These are phyloP conservation scores for Allobates femoralis DNA, from an alignment of 2,797 vertebrate genomes.

Conservation along the genomic window DNA sequence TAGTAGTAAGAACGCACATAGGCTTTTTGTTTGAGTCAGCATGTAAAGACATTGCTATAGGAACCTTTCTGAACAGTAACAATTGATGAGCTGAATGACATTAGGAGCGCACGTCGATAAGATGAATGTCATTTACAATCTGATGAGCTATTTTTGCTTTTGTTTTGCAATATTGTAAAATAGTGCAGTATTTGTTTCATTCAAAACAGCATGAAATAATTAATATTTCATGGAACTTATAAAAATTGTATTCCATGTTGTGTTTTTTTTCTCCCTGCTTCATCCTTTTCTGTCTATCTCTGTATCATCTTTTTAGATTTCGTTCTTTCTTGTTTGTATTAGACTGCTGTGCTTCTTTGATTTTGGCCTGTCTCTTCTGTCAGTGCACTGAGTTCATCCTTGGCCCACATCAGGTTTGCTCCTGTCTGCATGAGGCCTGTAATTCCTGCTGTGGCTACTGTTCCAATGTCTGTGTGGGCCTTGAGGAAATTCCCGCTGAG, in stretches of 20 bases:
- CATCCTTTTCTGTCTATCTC: conserved; percentile 29
- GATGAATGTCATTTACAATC: not conserved
- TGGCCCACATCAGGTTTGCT: conserved; percentile 69
- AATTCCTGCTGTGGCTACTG: conserved; percentile 74
- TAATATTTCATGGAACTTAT: conserved; percentile 22
- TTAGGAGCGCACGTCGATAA: not conserved
- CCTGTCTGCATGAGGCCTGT: conserved; percentile 66
- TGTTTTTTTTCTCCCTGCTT: conserved; percentile 39
- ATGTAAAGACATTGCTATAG: not conserved
- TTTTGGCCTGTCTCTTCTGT: conserved; percentile 71
- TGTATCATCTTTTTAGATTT: conserved; percentile 46
- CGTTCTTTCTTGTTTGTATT: conserved; percentile 53
- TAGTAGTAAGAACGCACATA: not conserved
- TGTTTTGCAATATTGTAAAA: conserved; percentile 29
- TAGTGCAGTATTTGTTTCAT: not conserved
- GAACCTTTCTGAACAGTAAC: conserved; percentile 1
- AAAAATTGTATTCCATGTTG: conserved; percentile 28
- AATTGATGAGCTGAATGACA: not conserved
- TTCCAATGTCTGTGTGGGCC: conserved; percentile 71
- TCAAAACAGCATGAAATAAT: conserved; percentile 24
- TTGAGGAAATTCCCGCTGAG: conserved; percentile 69
- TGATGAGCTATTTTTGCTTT: conserved; percentile 3
- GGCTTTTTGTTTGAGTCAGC: not conserved
- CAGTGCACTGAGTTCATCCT: conserved; percentile 64
- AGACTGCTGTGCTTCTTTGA: conserved; percentile 70